phyloP scores from a whole-genome alignment of 2,888 invertebrate species.

The Mythimna vitellina region DNA sequence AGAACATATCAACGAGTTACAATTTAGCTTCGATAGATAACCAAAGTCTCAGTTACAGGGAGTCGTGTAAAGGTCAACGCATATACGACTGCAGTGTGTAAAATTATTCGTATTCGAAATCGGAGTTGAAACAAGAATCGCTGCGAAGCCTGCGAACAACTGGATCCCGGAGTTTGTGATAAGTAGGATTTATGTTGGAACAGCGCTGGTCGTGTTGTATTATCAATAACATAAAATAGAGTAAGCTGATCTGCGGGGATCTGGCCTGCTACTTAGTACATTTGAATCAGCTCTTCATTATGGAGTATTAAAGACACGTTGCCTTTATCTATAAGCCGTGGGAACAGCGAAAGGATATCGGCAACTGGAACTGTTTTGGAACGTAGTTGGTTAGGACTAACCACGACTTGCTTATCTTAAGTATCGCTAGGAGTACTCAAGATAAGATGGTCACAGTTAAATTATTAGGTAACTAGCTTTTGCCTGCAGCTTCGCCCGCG shows the following conservation, averaged over 20 bases:
- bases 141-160: constrained; percentile 65
- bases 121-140: constrained; percentile 58
- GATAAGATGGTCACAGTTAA: constrained; percentile 7
- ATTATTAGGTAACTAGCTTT: too few species aligned
- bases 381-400: not conserved
- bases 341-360: constrained; percentile 11
- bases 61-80: constrained; percentile 78
- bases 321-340: constrained; percentile 16
- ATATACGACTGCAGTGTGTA: constrained; percentile 77
- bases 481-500: too few species aligned
- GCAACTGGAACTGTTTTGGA: not conserved
- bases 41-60: constrained; percentile 73
- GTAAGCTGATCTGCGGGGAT: constrained; percentile 66
- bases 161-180: constrained; percentile 70
- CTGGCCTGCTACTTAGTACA: constrained; percentile 20
- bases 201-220: constrained; percentile 69
- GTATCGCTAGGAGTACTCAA: not conserved
- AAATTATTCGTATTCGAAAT: constrained; percentile 78
- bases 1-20: constrained; percentile 62
- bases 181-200: constrained; percentile 73
- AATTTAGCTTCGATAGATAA: constrained; percentile 68
- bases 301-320: constrained; percentile 4
- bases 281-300: constrained; percentile 24
- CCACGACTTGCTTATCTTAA: constrained; percentile 14
- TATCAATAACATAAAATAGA: constrained; percentile 74